These are phyloP conservation scores for Spilogale gracilis DNA, from an alignment of 2,113 vertebrate species.

Conservation along the genomic window DNA sequence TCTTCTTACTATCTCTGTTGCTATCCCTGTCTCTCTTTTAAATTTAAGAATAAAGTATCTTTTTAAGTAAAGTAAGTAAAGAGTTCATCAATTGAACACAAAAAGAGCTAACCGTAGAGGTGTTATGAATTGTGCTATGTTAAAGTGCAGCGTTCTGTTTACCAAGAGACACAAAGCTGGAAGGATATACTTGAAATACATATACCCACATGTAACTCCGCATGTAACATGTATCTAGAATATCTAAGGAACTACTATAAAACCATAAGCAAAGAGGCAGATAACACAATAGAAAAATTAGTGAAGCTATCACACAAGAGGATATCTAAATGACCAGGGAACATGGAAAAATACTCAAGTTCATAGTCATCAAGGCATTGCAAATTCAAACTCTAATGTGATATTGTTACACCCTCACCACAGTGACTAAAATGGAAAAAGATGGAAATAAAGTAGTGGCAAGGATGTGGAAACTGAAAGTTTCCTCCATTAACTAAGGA, in stretches of 20 bases:
- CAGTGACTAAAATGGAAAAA: background rate
- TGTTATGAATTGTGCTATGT: background rate
- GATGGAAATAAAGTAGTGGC: background rate
- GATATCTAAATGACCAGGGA: background rate
- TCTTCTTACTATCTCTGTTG: no score
- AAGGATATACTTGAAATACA: background rate
- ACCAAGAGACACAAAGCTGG: background rate
- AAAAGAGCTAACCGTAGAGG: background rate
- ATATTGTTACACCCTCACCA: background rate
- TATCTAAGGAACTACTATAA: background rate
- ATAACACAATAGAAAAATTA: background rate
- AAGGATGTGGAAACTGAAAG: background rate
- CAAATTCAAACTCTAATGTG: background rate
- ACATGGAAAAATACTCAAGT: background rate
- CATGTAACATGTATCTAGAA: background rate
- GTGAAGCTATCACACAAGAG: background rate
- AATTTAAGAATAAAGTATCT: background rate
- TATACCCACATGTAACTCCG: background rate
- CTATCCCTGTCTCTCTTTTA: no score
- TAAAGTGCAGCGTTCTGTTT: background rate
- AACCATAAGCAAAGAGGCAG: background rate
- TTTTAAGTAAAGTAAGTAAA: background rate
- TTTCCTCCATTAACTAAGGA: background rate
- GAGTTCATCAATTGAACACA: background rate
- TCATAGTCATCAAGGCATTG: background rate